A percentile compares a stretch with the other conserved stretches of the same genome.
These are phyloP conservation scores for Notiomystis cincta DNA, from an alignment of 2,113 vertebrate species.

Conservation along the genomic window DNA sequence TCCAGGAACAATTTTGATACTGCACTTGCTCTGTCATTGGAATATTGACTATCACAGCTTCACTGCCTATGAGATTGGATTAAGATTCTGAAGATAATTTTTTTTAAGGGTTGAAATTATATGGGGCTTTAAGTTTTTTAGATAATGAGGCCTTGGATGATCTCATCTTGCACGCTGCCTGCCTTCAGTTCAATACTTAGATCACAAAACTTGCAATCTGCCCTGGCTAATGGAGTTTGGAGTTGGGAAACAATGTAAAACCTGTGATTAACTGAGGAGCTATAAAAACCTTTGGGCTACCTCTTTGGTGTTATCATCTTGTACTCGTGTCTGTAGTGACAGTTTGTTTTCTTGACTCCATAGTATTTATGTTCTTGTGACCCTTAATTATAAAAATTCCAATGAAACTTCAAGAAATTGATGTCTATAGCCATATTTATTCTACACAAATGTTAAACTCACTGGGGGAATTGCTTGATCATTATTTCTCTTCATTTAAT, in stretches of 20 bases:
- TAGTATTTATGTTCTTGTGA: background rate
- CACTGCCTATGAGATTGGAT: background rate
- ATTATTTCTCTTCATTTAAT: conserved; percentile 35
- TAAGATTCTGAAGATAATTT: background rate
- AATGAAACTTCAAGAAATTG: background rate
- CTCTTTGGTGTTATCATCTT: conserved; percentile 36
- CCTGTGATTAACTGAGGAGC: conserved; percentile 33
- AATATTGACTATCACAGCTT: background rate
- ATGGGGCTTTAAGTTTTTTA: background rate
- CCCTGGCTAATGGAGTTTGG: conserved; percentile 33
- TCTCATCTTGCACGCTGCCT: background rate
- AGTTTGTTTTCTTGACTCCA: conserved; percentile 38
- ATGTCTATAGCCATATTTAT: background rate
- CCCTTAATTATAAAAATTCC: conserved; percentile 8
- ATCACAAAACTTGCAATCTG: conserved; percentile 24
- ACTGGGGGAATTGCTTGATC: background rate
- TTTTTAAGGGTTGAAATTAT: background rate
- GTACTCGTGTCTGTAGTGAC: conserved; percentile 4
- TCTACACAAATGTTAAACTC: conserved; percentile 26
- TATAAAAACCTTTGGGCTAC: conserved; percentile 32
- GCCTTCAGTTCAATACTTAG: conserved; percentile 12
- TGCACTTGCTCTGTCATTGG: background rate
- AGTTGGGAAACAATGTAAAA: conserved; percentile 57
- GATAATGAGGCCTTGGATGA: background rate
- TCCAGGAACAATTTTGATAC: background rate